Evolutionary conservation across 2,888 invertebrate species (phyloP).

Genomic region (Ochropleura leucogaster): DNA sequence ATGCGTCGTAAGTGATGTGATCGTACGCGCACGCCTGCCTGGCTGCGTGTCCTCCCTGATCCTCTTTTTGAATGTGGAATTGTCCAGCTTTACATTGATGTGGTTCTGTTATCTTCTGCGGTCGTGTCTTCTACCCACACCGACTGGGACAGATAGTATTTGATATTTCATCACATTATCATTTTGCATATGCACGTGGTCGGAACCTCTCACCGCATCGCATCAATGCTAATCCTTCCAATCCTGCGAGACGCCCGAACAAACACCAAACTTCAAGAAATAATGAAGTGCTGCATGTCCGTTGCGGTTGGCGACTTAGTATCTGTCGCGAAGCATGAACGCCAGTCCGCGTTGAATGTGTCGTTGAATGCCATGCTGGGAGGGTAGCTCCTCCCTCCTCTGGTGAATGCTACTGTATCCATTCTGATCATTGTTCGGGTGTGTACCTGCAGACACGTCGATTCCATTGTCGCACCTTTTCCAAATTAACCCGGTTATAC

Average conservation of each 20-base stretch:
- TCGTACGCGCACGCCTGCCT: conserved; percentile 75
- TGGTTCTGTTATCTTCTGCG: conserved; percentile 83
- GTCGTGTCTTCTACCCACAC: conserved; percentile 83
- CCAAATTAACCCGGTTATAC: conserved; percentile 57
- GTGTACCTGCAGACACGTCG: conserved; percentile 67
- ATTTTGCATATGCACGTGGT: conserved; percentile 84
- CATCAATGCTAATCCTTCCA: conserved; percentile 78
- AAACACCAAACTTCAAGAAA: conserved; percentile 74
- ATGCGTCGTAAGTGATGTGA: conserved; percentile 92
- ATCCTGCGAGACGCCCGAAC: conserved; percentile 72
- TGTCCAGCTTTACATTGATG: conserved; percentile 84
- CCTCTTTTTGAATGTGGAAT: conserved; percentile 83
- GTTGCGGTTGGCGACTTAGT: conserved; percentile 69
- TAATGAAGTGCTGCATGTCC: conserved; percentile 82
- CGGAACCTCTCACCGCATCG: conserved; percentile 80
- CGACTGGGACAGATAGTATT: conserved; percentile 84
- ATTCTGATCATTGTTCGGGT: conserved; percentile 56
- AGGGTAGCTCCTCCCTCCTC: conserved; percentile 67
- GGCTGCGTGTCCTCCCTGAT: conserved; percentile 78
- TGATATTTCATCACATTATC: conserved; percentile 80
- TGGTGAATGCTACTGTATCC: conserved; percentile 57
- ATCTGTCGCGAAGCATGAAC: conserved; percentile 79
- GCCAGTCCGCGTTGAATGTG: conserved; percentile 73
- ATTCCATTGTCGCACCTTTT: conserved; percentile 56
- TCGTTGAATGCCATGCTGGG: conserved; percentile 67